Percentiles rank a stretch among this genome's conserved stretches.
phyloP scores from a whole-genome alignment of 2,113 vertebrate genomes.

The Maccullochella peelii region DNA sequence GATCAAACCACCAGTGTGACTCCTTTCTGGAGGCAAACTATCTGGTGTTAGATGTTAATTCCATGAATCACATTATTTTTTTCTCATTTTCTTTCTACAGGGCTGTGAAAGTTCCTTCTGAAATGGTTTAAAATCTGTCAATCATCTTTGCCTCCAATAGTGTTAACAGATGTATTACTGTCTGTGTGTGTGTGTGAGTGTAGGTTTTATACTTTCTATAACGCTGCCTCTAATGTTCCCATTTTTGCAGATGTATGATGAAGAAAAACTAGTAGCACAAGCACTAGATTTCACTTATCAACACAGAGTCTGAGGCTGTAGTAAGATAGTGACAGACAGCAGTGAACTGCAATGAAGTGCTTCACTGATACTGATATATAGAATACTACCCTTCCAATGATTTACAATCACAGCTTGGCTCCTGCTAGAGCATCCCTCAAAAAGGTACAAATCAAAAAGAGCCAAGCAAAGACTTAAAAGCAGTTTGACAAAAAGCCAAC shows the following conservation, averaged over 20 bases:
- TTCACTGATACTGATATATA: constrained; percentile 23
- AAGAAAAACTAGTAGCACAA: not conserved
- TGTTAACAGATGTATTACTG: constrained; percentile 36
- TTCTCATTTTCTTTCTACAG: constrained; percentile 14
- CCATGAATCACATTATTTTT: constrained; percentile 34
- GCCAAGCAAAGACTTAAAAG: constrained; percentile 20
- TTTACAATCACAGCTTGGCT: constrained; percentile 38
- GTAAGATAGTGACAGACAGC: constrained; percentile 16
- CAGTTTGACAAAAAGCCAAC: constrained; percentile 17
- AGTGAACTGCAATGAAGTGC: constrained; percentile 1
- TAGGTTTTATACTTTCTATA: not conserved
- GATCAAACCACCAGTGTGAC: constrained; percentile 51
- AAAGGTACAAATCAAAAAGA: constrained; percentile 32
- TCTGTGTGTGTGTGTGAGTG: not conserved
- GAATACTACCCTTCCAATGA: constrained; percentile 15
- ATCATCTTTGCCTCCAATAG: constrained; percentile 55
- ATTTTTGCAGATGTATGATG: constrained; percentile 4
- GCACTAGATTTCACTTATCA: not conserved
- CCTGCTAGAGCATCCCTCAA: constrained; percentile 18
- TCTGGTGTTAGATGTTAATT: constrained; percentile 54
- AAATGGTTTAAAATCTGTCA: constrained; percentile 56
- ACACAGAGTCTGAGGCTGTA: not conserved
- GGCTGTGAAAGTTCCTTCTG: constrained; percentile 30
- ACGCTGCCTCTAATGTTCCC: not conserved
- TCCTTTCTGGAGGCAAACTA: constrained; percentile 50